Evolutionary conservation across 2,888 invertebrate species (phyloP).

Genomic region (Leucophora obtusa): DNA sequence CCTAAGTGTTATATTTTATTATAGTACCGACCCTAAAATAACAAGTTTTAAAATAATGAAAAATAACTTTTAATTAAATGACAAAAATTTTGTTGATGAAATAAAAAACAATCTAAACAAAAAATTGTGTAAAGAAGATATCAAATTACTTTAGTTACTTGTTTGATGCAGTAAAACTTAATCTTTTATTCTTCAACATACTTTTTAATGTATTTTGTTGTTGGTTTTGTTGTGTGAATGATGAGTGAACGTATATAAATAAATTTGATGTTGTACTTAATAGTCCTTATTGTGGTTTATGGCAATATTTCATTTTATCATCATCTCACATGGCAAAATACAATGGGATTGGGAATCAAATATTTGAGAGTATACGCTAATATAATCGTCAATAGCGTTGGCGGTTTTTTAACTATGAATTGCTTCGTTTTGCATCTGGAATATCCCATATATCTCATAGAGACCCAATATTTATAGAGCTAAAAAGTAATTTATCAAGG

Average conservation of each 20-base stretch:
- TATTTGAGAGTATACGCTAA: too few species aligned
- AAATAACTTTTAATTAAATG: conserved; percentile 38
- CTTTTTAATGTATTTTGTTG: not conserved
- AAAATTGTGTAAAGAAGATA: not conserved
- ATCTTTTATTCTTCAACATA: conserved; percentile 8
- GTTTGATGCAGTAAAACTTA: conserved; percentile 42
- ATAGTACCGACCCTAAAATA: too few species aligned
- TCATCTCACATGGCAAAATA: not conserved
- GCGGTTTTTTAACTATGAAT: too few species aligned
- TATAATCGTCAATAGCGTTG: too few species aligned
- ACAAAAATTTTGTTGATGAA: not conserved
- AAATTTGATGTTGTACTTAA: conserved; percentile 42
- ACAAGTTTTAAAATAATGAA: not conserved
- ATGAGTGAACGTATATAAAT: conserved; percentile 39
- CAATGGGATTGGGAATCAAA: not conserved
- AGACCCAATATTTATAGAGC: too few species aligned
- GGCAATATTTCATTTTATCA: conserved; percentile 55
- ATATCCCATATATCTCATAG: too few species aligned
- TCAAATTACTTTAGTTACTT: conserved; percentile 28
- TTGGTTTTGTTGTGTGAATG: not conserved
- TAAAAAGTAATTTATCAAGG: too few species aligned
- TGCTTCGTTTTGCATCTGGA: too few species aligned
- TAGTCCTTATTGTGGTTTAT: conserved; percentile 37
- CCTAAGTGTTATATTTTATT: too few species aligned
- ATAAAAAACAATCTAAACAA: not conserved